These are phyloP conservation scores for Colinus virginianus DNA, from an alignment of 2,113 vertebrate genomes.

Conservation along the genomic window DNA sequence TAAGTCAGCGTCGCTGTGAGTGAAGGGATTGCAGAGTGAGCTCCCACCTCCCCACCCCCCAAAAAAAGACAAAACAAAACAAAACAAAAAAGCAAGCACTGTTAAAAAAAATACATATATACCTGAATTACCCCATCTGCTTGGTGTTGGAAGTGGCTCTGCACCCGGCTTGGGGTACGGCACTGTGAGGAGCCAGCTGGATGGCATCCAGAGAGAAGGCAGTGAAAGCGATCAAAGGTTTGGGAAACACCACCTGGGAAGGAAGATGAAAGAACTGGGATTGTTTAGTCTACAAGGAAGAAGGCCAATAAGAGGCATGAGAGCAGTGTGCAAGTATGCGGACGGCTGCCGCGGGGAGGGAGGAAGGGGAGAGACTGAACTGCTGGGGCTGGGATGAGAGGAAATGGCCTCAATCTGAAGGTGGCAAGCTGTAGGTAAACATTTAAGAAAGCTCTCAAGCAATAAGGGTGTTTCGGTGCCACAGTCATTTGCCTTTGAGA, in stretches of 20 bases:
- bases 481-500: conserved; percentile 28
- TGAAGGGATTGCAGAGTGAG: accelerated
- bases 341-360: not conserved
- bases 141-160: not conserved
- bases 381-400: not conserved
- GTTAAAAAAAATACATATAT: not conserved
- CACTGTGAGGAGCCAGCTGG: conserved; percentile 29
- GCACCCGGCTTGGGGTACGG: not conserved
- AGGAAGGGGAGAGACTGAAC: not conserved
- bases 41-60: not conserved
- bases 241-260: conserved; percentile 40
- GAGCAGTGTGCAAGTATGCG: conserved; percentile 49
- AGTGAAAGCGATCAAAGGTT: conserved; percentile 36
- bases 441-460: not conserved
- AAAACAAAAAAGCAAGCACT: not conserved
- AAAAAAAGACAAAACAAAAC: too few species aligned
- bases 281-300: conserved; percentile 63
- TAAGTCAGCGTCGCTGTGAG: accelerated
- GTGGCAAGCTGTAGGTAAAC: not conserved
- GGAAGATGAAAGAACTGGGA: conserved; percentile 52
- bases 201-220: not conserved
- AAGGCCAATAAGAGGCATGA: conserved; percentile 37
- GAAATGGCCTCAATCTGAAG: not conserved
- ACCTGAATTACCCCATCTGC: accelerated
- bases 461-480: not conserved